Percentiles rank a stretch among this genome's conserved stretches.
phyloP scores from a whole-genome alignment of 2,888 invertebrate genomes.

The Nomada fucata region DNA sequence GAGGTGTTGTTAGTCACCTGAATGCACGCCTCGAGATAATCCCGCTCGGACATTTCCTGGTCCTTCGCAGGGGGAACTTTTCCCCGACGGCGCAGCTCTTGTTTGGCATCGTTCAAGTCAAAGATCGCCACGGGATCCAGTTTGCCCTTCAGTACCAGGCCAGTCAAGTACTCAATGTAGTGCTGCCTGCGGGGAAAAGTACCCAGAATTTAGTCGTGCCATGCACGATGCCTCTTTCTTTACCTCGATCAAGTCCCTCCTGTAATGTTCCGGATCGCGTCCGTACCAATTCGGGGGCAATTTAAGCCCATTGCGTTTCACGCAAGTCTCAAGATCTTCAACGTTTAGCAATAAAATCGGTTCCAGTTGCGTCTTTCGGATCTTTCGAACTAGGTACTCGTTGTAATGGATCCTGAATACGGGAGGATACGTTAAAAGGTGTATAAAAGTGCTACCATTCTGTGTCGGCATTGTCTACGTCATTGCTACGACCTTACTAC shows the following conservation, averaged over 20 bases:
- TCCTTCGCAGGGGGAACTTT: constrained; percentile 93
- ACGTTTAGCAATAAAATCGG: constrained; percentile 90
- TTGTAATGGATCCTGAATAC: constrained; percentile 92
- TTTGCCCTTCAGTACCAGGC: constrained; percentile 91
- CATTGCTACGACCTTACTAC: no score
- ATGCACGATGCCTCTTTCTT: constrained; percentile 55
- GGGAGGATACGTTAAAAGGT: constrained; percentile 39
- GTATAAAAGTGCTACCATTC: not conserved
- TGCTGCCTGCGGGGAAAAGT: constrained; percentile 90
- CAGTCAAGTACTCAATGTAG: constrained; percentile 98
- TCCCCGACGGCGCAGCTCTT: constrained; percentile 94
- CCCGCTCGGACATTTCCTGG: constrained; percentile 92
- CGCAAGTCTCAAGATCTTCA: constrained; percentile 93
- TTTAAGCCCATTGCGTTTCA: constrained; percentile 90
- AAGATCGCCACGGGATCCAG: constrained; percentile 96
- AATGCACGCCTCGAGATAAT: constrained; percentile 93
- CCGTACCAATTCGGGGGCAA: constrained; percentile 92
- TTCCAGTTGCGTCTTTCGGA: constrained; percentile 90
- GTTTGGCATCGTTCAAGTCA: constrained; percentile 93
- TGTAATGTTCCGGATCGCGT: constrained; percentile 85
- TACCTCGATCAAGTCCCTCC: constrained; percentile 85
- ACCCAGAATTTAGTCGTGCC: constrained; percentile 78
- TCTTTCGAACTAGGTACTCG: constrained; percentile 93
- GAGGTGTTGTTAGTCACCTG: constrained; percentile 88
- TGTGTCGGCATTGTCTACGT: not conserved